These are phyloP conservation scores for Enteromius afrohamiltoni DNA, from an alignment of 2,797 vertebrate genomes.

Conservation along the genomic window DNA sequence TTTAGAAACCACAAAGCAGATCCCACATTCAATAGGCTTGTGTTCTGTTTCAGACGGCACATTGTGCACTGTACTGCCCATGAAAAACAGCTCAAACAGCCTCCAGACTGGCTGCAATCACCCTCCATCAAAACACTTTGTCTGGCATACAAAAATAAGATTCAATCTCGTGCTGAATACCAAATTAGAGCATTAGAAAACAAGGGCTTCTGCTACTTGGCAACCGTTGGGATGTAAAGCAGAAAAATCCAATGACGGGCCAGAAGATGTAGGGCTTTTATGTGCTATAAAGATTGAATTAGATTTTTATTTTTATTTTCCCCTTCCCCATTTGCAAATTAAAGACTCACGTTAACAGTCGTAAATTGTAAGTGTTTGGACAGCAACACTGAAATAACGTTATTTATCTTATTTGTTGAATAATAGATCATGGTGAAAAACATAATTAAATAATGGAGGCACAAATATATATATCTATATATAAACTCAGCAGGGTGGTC, in stretches of 20 bases:
- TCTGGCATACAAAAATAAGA: slow-evolving; percentile 99
- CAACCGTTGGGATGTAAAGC: slow-evolving; percentile 93
- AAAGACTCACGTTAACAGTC: slow-evolving; percentile 37
- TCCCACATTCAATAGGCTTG: slow-evolving; percentile 81
- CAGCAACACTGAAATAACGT: slow-evolving; percentile 4
- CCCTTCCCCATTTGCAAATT: slow-evolving; percentile 30
- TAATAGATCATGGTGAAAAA: slow-evolving; percentile 30
- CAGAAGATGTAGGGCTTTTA: slow-evolving; percentile 61
- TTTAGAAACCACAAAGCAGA: slow-evolving; percentile 69
- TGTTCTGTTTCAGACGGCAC: slow-evolving; percentile 89
- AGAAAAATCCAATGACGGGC: slow-evolving; percentile 87
- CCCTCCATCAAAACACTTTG: slow-evolving; percentile 99
- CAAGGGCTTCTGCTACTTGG: slow-evolving; percentile 94
- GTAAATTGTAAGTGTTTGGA: slow-evolving; percentile 27
- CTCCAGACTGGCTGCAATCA: slow-evolving; percentile 98
- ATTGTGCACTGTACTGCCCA: slow-evolving; percentile 90
- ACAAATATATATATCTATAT: slow-evolving; percentile 19
- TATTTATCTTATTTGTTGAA: slow-evolving; percentile 22
- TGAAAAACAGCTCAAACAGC: slow-evolving; percentile 90
- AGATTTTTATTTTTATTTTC: slow-evolving; percentile 44
- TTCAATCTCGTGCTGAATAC: slow-evolving; percentile 94
- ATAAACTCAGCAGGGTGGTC: slow-evolving; percentile 12
- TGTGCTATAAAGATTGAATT: slow-evolving; percentile 52
- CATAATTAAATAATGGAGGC: slow-evolving; percentile 32
- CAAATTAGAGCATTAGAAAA: slow-evolving; percentile 98